Percentiles rank a stretch among this genome's conserved stretches.
Conservation (phyloP, 2,113 vertebrate species). For the Conger conger region DNA sequence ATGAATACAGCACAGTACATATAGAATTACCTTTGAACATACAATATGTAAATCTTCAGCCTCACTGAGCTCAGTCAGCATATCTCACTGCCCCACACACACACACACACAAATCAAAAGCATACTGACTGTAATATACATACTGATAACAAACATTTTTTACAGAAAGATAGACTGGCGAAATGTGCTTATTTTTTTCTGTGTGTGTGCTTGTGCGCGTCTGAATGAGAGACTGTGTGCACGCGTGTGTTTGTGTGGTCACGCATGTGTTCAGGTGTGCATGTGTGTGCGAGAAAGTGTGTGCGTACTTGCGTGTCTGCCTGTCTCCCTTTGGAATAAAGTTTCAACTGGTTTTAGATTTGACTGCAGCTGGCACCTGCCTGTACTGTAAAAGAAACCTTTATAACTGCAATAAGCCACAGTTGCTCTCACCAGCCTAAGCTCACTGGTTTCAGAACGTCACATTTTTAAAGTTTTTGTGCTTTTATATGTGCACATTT, state of each 20-base stretch:
- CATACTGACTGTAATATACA: neutral
- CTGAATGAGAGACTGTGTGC: too few relatives aligned
- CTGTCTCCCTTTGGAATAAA: constrained; percentile 9
- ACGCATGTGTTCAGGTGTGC: neutral
- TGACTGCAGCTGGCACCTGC: neutral
- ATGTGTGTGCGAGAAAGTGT: constrained; percentile 6
- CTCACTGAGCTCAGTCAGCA: neutral
- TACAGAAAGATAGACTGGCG: neutral
- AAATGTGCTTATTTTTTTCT: neutral
- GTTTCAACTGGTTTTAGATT: constrained; percentile 7
- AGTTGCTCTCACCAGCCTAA: neutral
- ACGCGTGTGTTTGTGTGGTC: constrained; percentile 8
- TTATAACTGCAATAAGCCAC: neutral
- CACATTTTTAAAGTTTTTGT: neutral
- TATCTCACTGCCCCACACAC: neutral
- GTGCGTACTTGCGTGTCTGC: constrained; percentile 3
- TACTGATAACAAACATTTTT: neutral
- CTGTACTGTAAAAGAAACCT: neutral
- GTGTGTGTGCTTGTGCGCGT: neutral
- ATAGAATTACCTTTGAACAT: neutral
- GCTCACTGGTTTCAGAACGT: neutral
- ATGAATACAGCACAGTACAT: neutral
- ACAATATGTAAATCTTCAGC: neutral
- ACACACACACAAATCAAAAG: neutral
- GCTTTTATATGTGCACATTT: neutral